Conservation (phyloP, 2,888 invertebrate species). For the Tetanocera ferruginea region DNA sequence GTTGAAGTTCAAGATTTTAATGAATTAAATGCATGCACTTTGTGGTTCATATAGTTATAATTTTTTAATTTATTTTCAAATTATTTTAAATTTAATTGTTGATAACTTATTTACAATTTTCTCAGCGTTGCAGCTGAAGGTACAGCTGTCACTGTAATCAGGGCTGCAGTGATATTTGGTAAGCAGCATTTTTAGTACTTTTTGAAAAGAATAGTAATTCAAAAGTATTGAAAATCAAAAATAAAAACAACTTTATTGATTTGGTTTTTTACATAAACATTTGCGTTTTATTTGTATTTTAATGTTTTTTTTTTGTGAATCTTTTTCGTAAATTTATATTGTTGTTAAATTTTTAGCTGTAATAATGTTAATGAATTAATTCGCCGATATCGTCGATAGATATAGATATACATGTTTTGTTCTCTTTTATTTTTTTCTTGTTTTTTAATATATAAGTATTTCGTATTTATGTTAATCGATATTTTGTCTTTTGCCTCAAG, state of each 20-base stretch:
- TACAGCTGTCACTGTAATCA: too few species aligned
- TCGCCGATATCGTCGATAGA: conserved; percentile 28
- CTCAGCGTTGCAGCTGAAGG: too few species aligned
- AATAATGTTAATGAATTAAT: conserved; percentile 26
- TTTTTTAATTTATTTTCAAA: too few species aligned
- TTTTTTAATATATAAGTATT: conserved; percentile 5
- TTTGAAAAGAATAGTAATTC: too few species aligned
- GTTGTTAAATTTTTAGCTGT: conserved; percentile 29
- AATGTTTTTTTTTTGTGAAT: neutral
- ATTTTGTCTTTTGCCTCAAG: neutral
- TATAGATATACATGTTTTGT: neutral
- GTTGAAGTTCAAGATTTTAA: too few species aligned
- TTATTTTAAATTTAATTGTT: too few species aligned
- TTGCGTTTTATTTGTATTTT: conserved; percentile 31
- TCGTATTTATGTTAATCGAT: conserved; percentile 1
- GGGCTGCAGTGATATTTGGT: too few species aligned
- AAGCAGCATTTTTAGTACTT: too few species aligned
- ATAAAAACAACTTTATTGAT: neutral
- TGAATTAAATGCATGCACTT: too few species aligned
- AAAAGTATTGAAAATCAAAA: too few species aligned
- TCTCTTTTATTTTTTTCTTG: neutral
- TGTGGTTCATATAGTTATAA: too few species aligned
- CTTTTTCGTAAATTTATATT: conserved; percentile 15
- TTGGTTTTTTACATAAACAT: conserved; percentile 31
- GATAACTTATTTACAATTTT: too few species aligned